Evolutionary conservation across 92 coral and sea anemone species (phyloP).

Genomic region (Chrysogorgia sp.): DNA sequence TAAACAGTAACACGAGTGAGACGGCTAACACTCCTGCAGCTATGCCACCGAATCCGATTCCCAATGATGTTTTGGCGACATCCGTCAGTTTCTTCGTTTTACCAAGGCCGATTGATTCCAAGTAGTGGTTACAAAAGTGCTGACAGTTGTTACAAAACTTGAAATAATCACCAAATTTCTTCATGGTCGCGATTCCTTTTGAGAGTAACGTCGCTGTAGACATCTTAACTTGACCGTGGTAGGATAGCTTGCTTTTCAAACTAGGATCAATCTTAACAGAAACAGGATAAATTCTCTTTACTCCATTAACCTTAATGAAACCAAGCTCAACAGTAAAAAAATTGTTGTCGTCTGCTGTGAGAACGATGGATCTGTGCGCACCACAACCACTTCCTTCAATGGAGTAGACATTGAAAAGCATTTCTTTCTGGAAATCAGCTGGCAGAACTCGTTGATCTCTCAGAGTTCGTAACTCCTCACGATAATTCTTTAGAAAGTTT

Average conservation of each 20-base stretch:
- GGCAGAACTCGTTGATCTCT: constrained; percentile 38
- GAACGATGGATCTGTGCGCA: constrained; percentile 69
- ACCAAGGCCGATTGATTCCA: constrained; percentile 58
- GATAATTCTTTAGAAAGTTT: constrained; percentile 35
- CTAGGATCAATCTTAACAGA: constrained; percentile 12
- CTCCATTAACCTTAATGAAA: constrained; percentile 32
- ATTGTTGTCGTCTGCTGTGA: constrained; percentile 49
- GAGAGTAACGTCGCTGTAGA: constrained; percentile 39
- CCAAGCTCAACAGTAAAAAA: constrained; percentile 68
- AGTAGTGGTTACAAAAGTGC: constrained; percentile 58
- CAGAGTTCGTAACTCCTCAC: constrained; percentile 12
- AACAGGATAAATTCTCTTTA: constrained; percentile 51
- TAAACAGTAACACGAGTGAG: too few relatives aligned
- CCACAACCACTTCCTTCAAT: constrained; percentile 47
- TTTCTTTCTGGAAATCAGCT: not conserved
- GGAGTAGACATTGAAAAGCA: constrained; percentile 56
- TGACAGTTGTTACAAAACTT: constrained; percentile 70
- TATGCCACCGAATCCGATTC: too few relatives aligned
- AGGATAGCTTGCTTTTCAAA: constrained; percentile 29
- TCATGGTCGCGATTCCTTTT: constrained; percentile 60
- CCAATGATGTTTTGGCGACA: too few relatives aligned
- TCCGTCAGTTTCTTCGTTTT: constrained; percentile 37
- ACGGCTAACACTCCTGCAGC: too few relatives aligned
- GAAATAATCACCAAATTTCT: constrained; percentile 57
- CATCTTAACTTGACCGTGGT: constrained; percentile 37